Evolutionary conservation across 2,888 invertebrate species (phyloP).

Genomic region (Harpagoxenus sublaevis): DNA sequence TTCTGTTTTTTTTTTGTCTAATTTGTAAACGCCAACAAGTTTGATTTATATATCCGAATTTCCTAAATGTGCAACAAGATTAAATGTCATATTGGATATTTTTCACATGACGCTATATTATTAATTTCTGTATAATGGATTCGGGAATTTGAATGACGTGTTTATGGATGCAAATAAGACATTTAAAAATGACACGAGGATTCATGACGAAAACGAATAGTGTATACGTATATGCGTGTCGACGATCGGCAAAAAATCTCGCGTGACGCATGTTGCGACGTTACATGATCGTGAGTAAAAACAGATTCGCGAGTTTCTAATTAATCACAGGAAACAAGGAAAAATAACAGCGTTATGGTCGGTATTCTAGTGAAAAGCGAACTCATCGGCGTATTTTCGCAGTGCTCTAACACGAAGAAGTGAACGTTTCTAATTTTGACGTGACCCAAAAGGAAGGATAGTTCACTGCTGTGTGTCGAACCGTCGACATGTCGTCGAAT

Average conservation of each 20-base stretch:
- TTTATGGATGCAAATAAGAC: not conserved
- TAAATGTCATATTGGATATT: not conserved
- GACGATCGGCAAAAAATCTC: constrained; percentile 21
- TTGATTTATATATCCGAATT: not conserved
- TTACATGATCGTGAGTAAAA: constrained; percentile 41
- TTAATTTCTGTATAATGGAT: not conserved
- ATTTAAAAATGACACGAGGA: constrained; percentile 1
- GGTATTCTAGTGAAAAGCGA: not conserved
- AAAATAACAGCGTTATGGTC: constrained; percentile 8
- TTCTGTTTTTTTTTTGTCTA: not conserved
- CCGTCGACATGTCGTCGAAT: not conserved
- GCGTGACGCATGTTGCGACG: constrained; percentile 26
- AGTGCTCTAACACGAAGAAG: not conserved
- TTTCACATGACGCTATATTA: not conserved
- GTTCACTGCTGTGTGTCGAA: not conserved
- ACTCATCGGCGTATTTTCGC: constrained; percentile 35
- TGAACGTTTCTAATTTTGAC: constrained; percentile 20
- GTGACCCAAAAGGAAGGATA: constrained; percentile 7
- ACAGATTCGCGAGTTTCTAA: constrained; percentile 7
- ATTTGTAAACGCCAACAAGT: not conserved
- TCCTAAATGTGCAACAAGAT: not conserved
- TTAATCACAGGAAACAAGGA: constrained; percentile 43
- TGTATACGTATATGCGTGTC: not conserved
- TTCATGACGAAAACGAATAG: not conserved
- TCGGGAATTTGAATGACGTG: not conserved